Conservation (phyloP, 2,888 invertebrate species). For the Eupithecia inturbata region DNA sequence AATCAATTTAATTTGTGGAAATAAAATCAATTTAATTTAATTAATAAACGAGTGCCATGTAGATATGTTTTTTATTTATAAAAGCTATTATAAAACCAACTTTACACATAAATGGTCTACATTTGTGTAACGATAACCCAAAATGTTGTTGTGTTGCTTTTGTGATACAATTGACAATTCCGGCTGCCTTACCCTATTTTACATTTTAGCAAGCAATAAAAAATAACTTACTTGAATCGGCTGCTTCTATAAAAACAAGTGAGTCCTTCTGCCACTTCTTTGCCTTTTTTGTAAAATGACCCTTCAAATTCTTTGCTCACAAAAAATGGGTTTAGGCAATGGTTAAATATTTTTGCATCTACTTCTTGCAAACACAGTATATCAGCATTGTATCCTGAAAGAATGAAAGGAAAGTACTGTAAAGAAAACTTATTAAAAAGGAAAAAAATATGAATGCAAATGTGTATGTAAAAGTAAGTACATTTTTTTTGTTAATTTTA, state of each 20-base stretch:
- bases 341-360: conserved; percentile 89
- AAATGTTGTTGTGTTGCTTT: too few relatives aligned
- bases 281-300: conserved; percentile 88
- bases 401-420: not conserved
- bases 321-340: conserved; percentile 86
- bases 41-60: too few relatives aligned
- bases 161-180: too few relatives aligned
- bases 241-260: conserved; percentile 89
- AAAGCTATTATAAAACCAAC: too few relatives aligned
- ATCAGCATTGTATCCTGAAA: conserved; percentile 93
- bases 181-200: too few relatives aligned
- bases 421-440: too few relatives aligned
- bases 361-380: conserved; percentile 97
- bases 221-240: conserved; percentile 86
- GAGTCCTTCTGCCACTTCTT: conserved; percentile 90
- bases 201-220: not conserved
- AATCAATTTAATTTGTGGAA: too few relatives aligned
- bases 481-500: not conserved
- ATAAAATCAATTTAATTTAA: too few relatives aligned
- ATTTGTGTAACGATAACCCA: too few relatives aligned
- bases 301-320: conserved; percentile 83
- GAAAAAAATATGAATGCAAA: not conserved
- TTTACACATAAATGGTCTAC: too few relatives aligned
- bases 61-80: too few relatives aligned
- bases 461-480: not conserved